These are phyloP conservation scores for Desmophyllum pertusum DNA, from an alignment of 92 coral and sea anemone genomes.

Conservation along the genomic window DNA sequence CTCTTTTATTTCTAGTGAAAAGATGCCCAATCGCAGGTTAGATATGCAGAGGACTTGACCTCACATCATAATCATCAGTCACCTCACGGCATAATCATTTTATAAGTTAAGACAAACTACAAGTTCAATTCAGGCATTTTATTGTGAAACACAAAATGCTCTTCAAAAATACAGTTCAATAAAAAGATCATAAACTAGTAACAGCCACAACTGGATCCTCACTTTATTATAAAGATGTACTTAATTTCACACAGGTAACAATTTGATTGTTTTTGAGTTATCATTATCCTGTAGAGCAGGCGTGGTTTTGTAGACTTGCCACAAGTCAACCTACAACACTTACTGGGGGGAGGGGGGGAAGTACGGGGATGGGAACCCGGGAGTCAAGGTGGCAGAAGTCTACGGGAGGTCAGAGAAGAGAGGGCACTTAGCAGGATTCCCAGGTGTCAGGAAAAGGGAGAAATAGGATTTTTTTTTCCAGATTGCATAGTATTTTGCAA, in stretches of 20 bases:
- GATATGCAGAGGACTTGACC: too few relatives aligned
- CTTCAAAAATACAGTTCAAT: neutral
- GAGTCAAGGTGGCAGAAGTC: neutral
- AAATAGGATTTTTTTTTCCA: too few relatives aligned
- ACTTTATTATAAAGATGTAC: neutral
- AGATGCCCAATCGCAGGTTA: too few relatives aligned
- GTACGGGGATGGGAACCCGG: neutral
- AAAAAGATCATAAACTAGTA: neutral
- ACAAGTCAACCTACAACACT: neutral
- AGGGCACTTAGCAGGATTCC: neutral
- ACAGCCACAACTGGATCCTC: neutral
- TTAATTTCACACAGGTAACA: neutral
- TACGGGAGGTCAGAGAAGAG: neutral
- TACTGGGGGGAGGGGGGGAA: too few relatives aligned
- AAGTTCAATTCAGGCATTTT: neutral
- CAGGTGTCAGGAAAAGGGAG: too few relatives aligned
- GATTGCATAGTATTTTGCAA: too few relatives aligned
- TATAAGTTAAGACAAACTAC: too few relatives aligned
- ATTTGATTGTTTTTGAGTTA: neutral
- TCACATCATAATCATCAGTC: neutral
- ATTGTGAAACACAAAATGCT: constrained; percentile 8
- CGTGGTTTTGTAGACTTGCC: neutral
- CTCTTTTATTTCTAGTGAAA: too few relatives aligned
- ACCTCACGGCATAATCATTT: too few relatives aligned
- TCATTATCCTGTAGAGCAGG: neutral